phyloP scores from a whole-genome alignment of 2,888 invertebrate species.

The Drosophila putrida region DNA sequence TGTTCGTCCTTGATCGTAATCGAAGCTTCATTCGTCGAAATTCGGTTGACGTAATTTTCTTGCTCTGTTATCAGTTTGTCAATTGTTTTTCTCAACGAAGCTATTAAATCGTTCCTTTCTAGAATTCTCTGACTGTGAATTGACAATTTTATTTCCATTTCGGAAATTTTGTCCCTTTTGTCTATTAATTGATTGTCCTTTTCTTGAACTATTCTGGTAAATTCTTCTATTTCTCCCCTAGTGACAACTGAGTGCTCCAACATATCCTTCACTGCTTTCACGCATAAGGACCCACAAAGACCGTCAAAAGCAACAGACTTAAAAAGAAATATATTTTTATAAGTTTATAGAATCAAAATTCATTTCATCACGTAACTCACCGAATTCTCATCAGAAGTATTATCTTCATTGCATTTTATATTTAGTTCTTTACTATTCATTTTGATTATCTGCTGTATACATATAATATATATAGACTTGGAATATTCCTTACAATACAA shows the following conservation, averaged over 20 bases:
- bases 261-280: background rate
- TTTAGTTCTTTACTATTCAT: background rate
- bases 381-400: background rate
- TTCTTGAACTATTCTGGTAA: background rate
- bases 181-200: constrained; percentile 1
- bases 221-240: background rate
- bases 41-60: background rate
- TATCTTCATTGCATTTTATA: background rate
- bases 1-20: background rate
- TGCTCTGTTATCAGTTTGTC: background rate
- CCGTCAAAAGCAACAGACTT: background rate
- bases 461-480: background rate
- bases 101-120: background rate
- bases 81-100: background rate
- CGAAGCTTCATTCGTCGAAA: background rate
- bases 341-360: background rate
- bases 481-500: background rate
- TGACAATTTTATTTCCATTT: background rate
- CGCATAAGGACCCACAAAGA: background rate
- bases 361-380: background rate
- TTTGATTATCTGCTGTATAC: background rate
- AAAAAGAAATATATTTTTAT: background rate
- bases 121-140: background rate
- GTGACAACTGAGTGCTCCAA: background rate
- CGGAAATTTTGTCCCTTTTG: background rate